phyloP scores from a whole-genome alignment of 1,140 invertebrate genomes.

The Coelopa frigida region DNA sequence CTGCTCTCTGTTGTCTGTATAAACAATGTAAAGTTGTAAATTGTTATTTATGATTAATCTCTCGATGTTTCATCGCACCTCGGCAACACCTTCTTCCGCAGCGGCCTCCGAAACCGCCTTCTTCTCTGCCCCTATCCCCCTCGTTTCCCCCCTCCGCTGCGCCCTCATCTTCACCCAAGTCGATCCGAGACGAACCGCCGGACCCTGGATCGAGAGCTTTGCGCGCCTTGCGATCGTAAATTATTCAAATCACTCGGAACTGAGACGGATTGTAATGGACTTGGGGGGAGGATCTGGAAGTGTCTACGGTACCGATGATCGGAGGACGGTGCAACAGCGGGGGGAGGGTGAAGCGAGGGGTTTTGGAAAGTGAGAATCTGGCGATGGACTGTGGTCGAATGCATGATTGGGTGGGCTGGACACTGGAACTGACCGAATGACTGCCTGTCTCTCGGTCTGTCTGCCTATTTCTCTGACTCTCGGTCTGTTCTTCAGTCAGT shows the following conservation, averaged over 20 bases:
- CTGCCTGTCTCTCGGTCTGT: too few relatives aligned
- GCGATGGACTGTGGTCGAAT: too few relatives aligned
- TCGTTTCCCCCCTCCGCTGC: constrained; percentile 1
- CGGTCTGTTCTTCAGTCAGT: too few relatives aligned
- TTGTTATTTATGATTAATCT: constrained; percentile 8
- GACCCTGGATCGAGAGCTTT: constrained; percentile 1
- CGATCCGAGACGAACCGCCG: constrained; percentile 1
- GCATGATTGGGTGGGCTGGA: too few relatives aligned
- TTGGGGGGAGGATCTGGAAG: too few relatives aligned
- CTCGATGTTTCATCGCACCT: not conserved
- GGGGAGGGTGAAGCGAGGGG: too few relatives aligned
- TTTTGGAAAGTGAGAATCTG: too few relatives aligned
- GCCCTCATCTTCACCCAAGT: not conserved
- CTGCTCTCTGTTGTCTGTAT: not conserved
- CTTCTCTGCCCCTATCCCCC: not conserved
- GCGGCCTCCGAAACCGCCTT: not conserved
- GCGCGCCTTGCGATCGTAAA: not conserved
- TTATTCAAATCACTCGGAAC: not conserved
- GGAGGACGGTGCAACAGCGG: too few relatives aligned
- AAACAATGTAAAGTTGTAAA: not conserved
- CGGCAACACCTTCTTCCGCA: not conserved
- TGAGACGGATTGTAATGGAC: too few relatives aligned
- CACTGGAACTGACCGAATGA: too few relatives aligned
- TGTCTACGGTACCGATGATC: too few relatives aligned
- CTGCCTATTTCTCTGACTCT: too few relatives aligned